phyloP scores from a whole-genome alignment of 1,140 invertebrate genomes.

The Archivesica marissinica region DNA sequence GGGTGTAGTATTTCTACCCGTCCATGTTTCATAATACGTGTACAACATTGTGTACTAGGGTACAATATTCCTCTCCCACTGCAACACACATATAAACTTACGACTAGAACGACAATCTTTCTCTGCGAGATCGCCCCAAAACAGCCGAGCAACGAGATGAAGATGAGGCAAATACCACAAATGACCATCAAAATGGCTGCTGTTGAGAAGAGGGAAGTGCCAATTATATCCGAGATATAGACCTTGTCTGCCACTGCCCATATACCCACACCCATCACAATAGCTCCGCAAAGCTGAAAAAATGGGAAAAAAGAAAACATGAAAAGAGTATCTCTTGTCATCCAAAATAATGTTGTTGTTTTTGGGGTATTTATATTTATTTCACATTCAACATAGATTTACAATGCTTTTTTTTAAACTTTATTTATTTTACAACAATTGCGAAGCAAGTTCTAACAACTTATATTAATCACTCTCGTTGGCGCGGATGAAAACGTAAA shows the following conservation, averaged over 20 bases:
- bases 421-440: too few relatives aligned
- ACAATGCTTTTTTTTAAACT: too few relatives aligned
- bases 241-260: conserved; percentile 72
- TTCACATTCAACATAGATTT: too few relatives aligned
- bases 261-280: conserved; percentile 66
- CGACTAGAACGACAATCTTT: conserved; percentile 61
- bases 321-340: too few relatives aligned
- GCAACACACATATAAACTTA: conserved; percentile 66
- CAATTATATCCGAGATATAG: conserved; percentile 71
- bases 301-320: not conserved
- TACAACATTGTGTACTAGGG: not conserved
- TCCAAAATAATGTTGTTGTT: too few relatives aligned
- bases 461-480: too few relatives aligned
- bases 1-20: too few relatives aligned
- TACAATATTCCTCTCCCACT: not conserved
- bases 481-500: too few relatives aligned
- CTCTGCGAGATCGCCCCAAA: conserved; percentile 46
- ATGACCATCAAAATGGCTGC: conserved; percentile 71
- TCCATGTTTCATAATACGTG: not conserved
- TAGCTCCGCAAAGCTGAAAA: conserved; percentile 68
- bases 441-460: too few relatives aligned
- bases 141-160: conserved; percentile 66
- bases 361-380: too few relatives aligned
- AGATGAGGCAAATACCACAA: conserved; percentile 63
- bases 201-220: conserved; percentile 63